Evolutionary conservation across 2,888 invertebrate species (phyloP).

Genomic region (Drosophila paramelanica): DNA sequence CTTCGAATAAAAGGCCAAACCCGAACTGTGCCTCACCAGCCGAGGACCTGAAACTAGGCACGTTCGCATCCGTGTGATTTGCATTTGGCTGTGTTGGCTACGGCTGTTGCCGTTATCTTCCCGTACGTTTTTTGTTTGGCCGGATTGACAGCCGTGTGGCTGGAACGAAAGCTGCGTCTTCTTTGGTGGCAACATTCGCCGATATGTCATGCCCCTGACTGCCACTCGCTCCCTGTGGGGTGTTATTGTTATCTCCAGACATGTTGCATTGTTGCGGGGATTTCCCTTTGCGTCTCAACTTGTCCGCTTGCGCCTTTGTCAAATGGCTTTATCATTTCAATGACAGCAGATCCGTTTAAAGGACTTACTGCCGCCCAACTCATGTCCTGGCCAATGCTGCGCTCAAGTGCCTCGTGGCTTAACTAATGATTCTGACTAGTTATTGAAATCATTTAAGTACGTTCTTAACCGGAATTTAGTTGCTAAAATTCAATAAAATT

Average conservation of each 20-base stretch:
- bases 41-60: constrained; percentile 48
- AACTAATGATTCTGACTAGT: constrained; percentile 57
- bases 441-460: constrained; percentile 63
- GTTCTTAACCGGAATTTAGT: constrained; percentile 22
- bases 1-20: constrained; percentile 5
- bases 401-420: constrained; percentile 45
- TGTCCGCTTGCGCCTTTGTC: constrained; percentile 54
- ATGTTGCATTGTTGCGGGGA: constrained; percentile 34
- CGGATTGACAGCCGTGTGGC: constrained; percentile 59
- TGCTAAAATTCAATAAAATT: no score
- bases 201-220: constrained; percentile 40
- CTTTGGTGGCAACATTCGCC: constrained; percentile 48
- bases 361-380: constrained; percentile 37
- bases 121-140: constrained; percentile 35
- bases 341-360: constrained; percentile 59
- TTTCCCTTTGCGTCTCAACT: constrained; percentile 47
- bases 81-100: constrained; percentile 44
- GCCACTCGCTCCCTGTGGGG: background rate
- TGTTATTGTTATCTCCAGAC: constrained; percentile 45
- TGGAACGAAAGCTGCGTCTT: constrained; percentile 39
- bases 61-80: constrained; percentile 59
- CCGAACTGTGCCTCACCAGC: constrained; percentile 8
- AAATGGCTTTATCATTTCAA: constrained; percentile 69
- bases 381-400: constrained; percentile 30
- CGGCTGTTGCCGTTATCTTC: constrained; percentile 39